These are phyloP conservation scores for Taxidea taxus DNA, from an alignment of 2,113 vertebrate species.

Conservation along the genomic window DNA sequence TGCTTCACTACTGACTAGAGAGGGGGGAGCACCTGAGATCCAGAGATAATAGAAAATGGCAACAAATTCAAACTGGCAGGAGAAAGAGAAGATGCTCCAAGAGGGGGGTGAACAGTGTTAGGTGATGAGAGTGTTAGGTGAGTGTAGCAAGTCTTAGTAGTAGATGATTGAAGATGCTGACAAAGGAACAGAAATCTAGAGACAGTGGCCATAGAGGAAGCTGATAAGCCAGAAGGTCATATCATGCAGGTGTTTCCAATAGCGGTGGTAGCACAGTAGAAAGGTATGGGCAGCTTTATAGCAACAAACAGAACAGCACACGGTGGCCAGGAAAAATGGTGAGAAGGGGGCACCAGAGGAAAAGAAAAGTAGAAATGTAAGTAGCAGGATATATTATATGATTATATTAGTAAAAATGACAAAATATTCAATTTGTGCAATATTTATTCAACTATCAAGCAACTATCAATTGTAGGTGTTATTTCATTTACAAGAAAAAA, in stretches of 20 bases:
- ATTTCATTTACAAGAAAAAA: background rate
- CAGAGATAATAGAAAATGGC: background rate
- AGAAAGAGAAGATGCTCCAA: background rate
- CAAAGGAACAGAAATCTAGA: background rate
- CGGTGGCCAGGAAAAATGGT: background rate
- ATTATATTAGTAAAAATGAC: background rate
- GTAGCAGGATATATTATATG: background rate
- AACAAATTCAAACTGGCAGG: background rate
- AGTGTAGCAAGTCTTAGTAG: background rate
- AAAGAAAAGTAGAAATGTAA: background rate
- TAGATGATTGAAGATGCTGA: background rate
- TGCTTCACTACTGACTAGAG: background rate
- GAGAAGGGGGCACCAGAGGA: background rate
- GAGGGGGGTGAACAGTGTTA: background rate
- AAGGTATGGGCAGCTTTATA: constrained; percentile 1
- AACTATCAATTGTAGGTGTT: background rate
- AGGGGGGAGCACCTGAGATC: background rate
- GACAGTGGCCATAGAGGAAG: background rate
- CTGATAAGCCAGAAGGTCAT: background rate
- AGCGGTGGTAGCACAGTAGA: background rate
- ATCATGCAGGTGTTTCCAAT: background rate
- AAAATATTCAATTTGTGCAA: constrained; percentile 4
- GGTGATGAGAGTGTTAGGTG: no score
- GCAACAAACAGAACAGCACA: background rate
- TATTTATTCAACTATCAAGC: background rate